A percentile compares a stretch with the other conserved stretches of the same genome.
These are phyloP conservation scores for Macrotus californicus DNA, from an alignment of 2,113 vertebrate genomes.

Conservation along the genomic window DNA sequence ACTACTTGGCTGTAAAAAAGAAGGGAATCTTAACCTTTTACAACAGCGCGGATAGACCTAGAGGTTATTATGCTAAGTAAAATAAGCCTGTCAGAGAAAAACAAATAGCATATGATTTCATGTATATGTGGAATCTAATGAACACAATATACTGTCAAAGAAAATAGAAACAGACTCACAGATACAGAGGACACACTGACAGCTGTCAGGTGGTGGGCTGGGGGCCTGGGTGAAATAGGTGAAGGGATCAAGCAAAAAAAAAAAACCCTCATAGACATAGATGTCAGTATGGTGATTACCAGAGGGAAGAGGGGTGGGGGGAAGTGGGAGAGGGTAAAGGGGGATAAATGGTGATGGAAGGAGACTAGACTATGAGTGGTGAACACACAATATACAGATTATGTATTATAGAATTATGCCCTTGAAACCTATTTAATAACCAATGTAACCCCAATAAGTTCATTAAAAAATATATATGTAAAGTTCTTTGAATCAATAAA, in stretches of 20 bases:
- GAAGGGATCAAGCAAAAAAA: neutral
- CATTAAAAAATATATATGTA: neutral
- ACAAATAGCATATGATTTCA: neutral
- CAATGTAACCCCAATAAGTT: neutral
- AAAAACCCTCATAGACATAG: neutral
- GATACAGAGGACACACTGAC: neutral
- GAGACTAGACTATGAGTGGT: neutral
- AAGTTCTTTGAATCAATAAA: neutral
- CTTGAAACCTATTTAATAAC: neutral
- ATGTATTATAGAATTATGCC: neutral
- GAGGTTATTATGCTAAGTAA: neutral
- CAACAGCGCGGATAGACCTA: neutral
- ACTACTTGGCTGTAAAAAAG: neutral
- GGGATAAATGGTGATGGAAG: neutral
- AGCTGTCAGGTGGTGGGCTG: neutral
- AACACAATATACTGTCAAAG: neutral
- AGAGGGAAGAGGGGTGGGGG: neutral
- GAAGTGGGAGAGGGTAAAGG: neutral
- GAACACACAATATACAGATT: neutral
- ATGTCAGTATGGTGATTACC: neutral
- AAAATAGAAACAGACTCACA: neutral
- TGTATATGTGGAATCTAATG: neutral
- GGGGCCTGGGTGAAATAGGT: neutral
- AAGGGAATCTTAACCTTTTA: neutral
- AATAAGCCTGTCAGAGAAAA: neutral